These are phyloP conservation scores for Microctenopoma steveboyesi DNA, from an alignment of 2,797 vertebrate genomes.

Conservation along the genomic window DNA sequence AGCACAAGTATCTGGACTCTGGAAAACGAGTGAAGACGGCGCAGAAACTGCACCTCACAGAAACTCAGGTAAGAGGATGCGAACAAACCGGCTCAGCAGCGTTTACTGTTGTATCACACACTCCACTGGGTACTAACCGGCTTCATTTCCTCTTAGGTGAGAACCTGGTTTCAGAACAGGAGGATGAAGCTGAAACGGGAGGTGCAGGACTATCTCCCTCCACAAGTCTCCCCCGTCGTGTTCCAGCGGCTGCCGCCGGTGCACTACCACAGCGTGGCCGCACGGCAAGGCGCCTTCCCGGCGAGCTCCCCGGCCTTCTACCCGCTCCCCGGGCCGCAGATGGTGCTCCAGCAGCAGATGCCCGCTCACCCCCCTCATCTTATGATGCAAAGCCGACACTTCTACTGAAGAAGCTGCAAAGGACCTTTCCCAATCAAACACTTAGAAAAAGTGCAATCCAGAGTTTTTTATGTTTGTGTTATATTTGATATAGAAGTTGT, in stretches of 20 bases:
- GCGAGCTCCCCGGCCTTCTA: constrained; percentile 33
- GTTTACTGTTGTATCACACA: accelerated
- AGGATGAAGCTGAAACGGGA: constrained; percentile 91
- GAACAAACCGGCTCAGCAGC: accelerated
- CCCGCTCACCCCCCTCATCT: constrained; percentile 23
- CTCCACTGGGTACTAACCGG: background rate
- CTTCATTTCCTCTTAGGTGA: constrained; percentile 75
- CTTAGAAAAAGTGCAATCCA: constrained; percentile 65
- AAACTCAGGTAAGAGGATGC: constrained; percentile 83
- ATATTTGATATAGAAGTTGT: constrained; percentile 57
- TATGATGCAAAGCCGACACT: constrained; percentile 60
- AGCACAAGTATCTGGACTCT: constrained; percentile 86
- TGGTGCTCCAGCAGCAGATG: constrained; percentile 57
- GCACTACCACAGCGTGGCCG: constrained; percentile 65
- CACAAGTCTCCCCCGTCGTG: constrained; percentile 56
- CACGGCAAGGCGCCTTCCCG: constrained; percentile 59
- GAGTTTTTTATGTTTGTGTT: constrained; percentile 38
- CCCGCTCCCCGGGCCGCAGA: constrained; percentile 41
- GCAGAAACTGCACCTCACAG: constrained; percentile 84
- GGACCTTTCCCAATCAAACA: constrained; percentile 57
- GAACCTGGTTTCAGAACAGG: constrained; percentile 94
- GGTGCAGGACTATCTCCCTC: constrained; percentile 80
- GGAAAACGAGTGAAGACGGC: constrained; percentile 85
- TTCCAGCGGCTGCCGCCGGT: constrained; percentile 56
- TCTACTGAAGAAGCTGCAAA: constrained; percentile 59